Base-by-base conservation (phyloP, 2,888 invertebrate species). In the Philhelius pedissequus region DNA sequence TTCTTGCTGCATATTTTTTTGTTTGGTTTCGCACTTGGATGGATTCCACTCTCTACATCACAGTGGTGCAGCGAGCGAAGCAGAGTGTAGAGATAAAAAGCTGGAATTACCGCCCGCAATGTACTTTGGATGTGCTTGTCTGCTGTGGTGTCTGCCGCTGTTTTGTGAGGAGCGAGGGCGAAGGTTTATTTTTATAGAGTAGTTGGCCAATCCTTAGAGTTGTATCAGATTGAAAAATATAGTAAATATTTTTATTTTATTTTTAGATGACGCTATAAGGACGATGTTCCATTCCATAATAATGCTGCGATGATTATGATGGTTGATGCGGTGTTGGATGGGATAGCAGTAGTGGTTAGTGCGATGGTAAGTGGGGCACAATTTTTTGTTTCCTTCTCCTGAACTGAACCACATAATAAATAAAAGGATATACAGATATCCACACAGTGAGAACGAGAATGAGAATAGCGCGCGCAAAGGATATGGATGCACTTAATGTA, bases 401-500 rank as follows among this genome's bases (percentile, higher is more conserved):
- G 79, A 75, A 66, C 70, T 74, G 66, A 75, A 80, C 80, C 80
- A 70, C 75, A 84, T 68, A 80, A 76, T 80, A 84, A 80, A 76
- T 80, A 84, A 84, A 80, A 64, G 84, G 60, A 84, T 76, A 50
- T 50, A 76, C 45, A 43, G 60, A 84, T 76, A 50, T 50, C 71
- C 45, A 43, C 13, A 71, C 9, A 58, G 22, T 52, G 11, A 6
- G 25, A 64, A n/a, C n/a, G 25, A 35, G 54, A 75, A 48, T 13
- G 56, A 43, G 32, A 48, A 25, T 13, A 56, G 50, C 71, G 58
- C 71, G 58, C 74, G 15, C 48, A 69, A 73, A 76, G 80, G 79
- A 81, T 80, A 73, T 86, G 81, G 81, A 81, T 86, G 86, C 86
- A 86, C 86, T 86, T 86, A 86, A 86, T 77, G 86, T 86, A 86